Evolutionary conservation across 1,140 invertebrate genomes (phyloP).

Genomic region (Rhagoletis pomonella): DNA sequence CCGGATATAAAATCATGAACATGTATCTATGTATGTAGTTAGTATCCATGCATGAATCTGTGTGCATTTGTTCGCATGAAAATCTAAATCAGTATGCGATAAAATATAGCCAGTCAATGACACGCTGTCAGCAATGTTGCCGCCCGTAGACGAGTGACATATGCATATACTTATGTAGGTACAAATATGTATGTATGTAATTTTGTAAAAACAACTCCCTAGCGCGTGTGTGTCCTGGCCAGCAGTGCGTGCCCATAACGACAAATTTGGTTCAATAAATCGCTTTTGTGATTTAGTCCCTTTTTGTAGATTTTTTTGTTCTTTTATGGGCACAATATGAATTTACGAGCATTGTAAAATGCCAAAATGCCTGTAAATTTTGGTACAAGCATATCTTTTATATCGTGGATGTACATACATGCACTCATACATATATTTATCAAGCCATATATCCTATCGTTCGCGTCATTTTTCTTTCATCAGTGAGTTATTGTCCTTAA

Average conservation of each 20-base stretch:
- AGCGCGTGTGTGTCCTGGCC: not conserved
- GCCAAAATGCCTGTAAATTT: slow-evolving; percentile 50
- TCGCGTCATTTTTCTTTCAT: slow-evolving; percentile 34
- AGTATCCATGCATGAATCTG: not conserved
- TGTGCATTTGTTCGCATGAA: not conserved
- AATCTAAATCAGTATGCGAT: not conserved
- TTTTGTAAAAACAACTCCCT: too few relatives aligned
- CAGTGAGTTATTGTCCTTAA: slow-evolving; percentile 48
- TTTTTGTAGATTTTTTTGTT: not conserved
- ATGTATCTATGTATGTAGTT: not conserved
- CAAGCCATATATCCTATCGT: slow-evolving; percentile 9
- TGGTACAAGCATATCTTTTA: slow-evolving; percentile 35
- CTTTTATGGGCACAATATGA: not conserved
- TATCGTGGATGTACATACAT: too few relatives aligned
- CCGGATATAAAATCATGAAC: not conserved
- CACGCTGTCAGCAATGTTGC: slow-evolving; percentile 23
- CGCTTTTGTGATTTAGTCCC: slow-evolving; percentile 27
- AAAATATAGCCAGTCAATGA: slow-evolving; percentile 45
- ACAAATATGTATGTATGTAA: not conserved
- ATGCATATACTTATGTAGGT: not conserved
- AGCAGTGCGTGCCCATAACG: slow-evolving; percentile 30
- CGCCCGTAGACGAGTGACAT: not conserved
- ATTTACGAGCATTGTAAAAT: slow-evolving; percentile 48
- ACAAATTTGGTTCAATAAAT: slow-evolving; percentile 40
- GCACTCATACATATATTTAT: not conserved